These are phyloP conservation scores for Penaeus vannamei DNA, from an alignment of 1,140 invertebrate species.

Conservation along the genomic window DNA sequence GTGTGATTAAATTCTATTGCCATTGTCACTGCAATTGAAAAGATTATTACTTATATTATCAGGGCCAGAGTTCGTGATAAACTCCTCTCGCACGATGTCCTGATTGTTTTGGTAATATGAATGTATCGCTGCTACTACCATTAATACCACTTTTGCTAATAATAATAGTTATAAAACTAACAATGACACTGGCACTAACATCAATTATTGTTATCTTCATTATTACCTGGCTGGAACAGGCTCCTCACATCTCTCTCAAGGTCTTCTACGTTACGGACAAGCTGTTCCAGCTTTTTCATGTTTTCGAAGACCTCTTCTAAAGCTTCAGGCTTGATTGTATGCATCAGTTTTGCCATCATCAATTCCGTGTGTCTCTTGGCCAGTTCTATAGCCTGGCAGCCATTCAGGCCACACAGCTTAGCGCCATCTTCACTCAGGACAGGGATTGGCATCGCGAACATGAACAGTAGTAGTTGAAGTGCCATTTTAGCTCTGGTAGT, in stretches of 20 bases:
- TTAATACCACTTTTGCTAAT: too few relatives aligned
- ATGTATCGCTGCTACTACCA: neutral
- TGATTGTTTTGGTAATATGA: neutral
- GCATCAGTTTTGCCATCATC: constrained; percentile 64
- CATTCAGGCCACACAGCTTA: constrained; percentile 60
- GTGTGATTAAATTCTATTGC: too few relatives aligned
- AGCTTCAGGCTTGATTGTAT: constrained; percentile 65
- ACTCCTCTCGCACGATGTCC: neutral
- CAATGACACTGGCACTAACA: too few relatives aligned
- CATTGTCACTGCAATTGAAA: too few relatives aligned
- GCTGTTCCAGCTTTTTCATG: constrained; percentile 59
- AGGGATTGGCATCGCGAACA: neutral
- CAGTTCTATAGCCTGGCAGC: constrained; percentile 65
- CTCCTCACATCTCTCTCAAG: constrained; percentile 58
- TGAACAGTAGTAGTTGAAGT: neutral
- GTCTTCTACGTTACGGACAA: constrained; percentile 57
- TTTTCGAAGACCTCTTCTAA: constrained; percentile 64
- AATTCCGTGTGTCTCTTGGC: constrained; percentile 63
- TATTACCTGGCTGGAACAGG: constrained; percentile 61
- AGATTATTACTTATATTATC: too few relatives aligned
- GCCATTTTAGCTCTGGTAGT: neutral
- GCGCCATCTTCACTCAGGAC: neutral
- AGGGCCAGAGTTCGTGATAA: too few relatives aligned
- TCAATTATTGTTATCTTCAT: neutral
- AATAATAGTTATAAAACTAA: neutral